phyloP scores from a whole-genome alignment of 2,888 invertebrate species.

The Sarcophaga rosellei region DNA sequence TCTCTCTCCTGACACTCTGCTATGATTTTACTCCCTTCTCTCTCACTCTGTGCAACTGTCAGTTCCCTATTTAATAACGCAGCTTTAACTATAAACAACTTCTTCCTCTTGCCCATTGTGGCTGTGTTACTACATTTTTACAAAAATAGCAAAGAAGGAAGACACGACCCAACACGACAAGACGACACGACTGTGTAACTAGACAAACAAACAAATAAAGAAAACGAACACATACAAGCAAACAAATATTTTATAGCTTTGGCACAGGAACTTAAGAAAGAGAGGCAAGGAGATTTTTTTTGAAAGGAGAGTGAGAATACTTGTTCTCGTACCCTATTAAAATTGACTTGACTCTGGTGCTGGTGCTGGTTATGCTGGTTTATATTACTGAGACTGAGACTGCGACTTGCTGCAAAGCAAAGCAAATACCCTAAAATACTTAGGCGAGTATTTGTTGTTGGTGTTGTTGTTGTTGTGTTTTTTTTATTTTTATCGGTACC shows the following conservation, averaged over 20 bases:
- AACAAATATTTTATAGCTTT: constrained; percentile 6
- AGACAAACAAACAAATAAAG: constrained; percentile 16
- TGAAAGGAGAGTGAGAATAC: neutral
- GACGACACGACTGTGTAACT: constrained; percentile 2
- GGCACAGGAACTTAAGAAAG: neutral
- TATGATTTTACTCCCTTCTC: neutral
- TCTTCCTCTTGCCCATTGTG: neutral
- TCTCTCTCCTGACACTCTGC: neutral
- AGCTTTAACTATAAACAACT: neutral
- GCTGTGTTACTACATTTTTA: neutral
- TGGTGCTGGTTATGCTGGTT: constrained; percentile 33
- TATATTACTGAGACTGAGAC: neutral
- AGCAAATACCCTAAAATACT: constrained; percentile 18
- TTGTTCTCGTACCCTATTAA: constrained; percentile 27
- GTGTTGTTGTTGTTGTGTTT: neutral
- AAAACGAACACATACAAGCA: constrained; percentile 1
- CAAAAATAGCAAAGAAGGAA: constrained; percentile 36
- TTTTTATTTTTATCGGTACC: neutral
- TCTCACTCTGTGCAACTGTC: neutral
- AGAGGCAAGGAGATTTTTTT: neutral
- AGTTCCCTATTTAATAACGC: constrained; percentile 7
- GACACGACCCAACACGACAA: neutral
- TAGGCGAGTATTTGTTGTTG: neutral
- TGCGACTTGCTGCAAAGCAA: neutral
- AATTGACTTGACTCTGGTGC: neutral